Evolutionary conservation across 1,140 invertebrate species (phyloP), one percentile per base, ranked within the genome.

Genomic region (Drosophila ogumai): DNA sequence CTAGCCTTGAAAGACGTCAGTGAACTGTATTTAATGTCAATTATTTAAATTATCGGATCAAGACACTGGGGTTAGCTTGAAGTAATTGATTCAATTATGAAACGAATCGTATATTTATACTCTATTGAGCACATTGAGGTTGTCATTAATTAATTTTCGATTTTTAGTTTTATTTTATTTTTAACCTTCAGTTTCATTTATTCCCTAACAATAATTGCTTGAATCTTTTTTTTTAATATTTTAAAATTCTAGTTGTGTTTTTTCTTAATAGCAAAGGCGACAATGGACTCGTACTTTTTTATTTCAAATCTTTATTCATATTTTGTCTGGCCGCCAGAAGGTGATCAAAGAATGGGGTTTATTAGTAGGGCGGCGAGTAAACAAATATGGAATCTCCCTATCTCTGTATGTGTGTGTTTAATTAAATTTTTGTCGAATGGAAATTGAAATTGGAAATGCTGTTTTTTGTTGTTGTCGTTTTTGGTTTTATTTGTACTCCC

Each of bases 341-440:
- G 52, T 63, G 57, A 47, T 43, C 22, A 66, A 66, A 66, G 32
- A 47, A 43, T 38, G 6, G 41, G 12, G 12, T 61, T 60, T 66
- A 32, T 38, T 54, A 25, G 32, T 38, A 38, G 52, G 52, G 34
- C 63, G 65, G 58, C 38, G 19, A 63, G 58, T 66, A 74, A 81
- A 74, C 66, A 85, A 65, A 81, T 56, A 81, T 50, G 28, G 59
- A 59, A 68, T 47, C 67, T 47, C 67, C 52, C 72, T 86, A 86
- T 81, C 82, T 47, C 44, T 72, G 56, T 81, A 32, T 17, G 66
- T 64, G 59, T 19, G 67, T 69, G 60, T 85, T 87, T 82, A 86
- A 86, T 86, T 87, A 87, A 86, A 75, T 69, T 82, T 69, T 40
- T 69, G 61, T 79, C 50, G 44, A 61, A 71, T 63, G 59, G 54